Base-by-base conservation (phyloP, 2,888 invertebrate genomes). In the Tachina lurida region DNA sequence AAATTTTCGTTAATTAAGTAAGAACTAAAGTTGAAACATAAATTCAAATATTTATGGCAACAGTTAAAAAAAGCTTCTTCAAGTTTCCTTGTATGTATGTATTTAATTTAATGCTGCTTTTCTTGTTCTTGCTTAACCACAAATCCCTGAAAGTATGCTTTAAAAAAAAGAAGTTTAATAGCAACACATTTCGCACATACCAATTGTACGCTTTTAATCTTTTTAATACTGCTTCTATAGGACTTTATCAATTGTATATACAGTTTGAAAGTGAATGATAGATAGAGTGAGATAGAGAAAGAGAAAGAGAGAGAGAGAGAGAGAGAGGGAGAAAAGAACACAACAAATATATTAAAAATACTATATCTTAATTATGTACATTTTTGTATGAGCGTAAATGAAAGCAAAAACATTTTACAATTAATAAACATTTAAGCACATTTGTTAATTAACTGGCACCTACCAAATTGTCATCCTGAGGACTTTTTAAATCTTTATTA, bases 131-230 rank as follows among this genome's bases (percentile, higher is more conserved):
- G 9, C 2, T 13, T 68, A 1, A 56, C 68, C 68, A 54, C 7
- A 54, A 54, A 54, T 39, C 52, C 49, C 39, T 54, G 19, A 65
- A 31, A 76, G 41, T 19, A 43, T 41, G n/a, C 17, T 39, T 39
- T 2, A 67, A 49, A 58, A 45, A 31, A 31, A 54, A 4, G 8
- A 17, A 39, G 22, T 49, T 52, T 8, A 15, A 67, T 31, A 47
- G 47, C 49, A 22, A 45, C 19, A 62, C 10, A 41, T 60, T 68
- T 60, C 10, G 65, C 86, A 91, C 91, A 88, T 91, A 91, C 91
- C 91, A 91, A 86, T 84, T 89, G 89, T 73, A 91, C 91, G 54
- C 90, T 90, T 87, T 91, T 91, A 45, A 88, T 71, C 87, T 88
- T 91, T 88, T 89, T 91, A 62, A 88, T 86, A 81, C 86, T 87